A percentile compares a stretch with the other conserved stretches of the same genome.
These are phyloP conservation scores for Trachelipus rathkii DNA, from an alignment of 1,140 invertebrate genomes.

Conservation along the genomic window DNA sequence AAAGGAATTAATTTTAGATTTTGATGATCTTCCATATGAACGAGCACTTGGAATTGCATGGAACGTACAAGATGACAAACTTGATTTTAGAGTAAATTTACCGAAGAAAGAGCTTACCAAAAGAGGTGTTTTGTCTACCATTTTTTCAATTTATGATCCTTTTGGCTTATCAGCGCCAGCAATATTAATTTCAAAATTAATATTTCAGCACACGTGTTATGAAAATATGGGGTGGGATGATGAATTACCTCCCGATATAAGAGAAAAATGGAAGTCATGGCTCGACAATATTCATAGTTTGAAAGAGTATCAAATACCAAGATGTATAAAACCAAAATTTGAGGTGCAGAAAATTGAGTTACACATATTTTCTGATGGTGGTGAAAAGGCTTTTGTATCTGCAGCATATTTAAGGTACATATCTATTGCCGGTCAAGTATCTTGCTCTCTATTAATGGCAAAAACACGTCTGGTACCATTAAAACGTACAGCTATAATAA, in stretches of 20 bases:
- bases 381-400: not conserved
- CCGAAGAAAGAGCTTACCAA: not conserved
- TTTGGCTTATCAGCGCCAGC: not conserved
- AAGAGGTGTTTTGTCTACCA: not conserved
- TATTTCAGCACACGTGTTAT: not conserved
- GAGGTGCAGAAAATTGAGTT: not conserved
- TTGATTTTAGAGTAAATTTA: not conserved
- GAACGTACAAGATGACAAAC: not conserved
- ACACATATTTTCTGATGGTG: not conserved
- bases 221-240: not conserved
- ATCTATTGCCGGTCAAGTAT: not conserved
- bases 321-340: not conserved
- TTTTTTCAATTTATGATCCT: not conserved
- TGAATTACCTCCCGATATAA: not conserved
- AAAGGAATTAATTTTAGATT: not conserved
- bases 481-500: too few species aligned
- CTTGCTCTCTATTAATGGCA: too few species aligned
- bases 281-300: not conserved
- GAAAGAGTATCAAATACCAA: not conserved
- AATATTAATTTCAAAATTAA: not conserved
- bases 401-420: constrained; percentile 40
- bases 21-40: not conserved
- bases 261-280: not conserved
- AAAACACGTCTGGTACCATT: too few species aligned
- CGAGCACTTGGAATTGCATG: not conserved